Evolutionary conservation across 2,888 invertebrate genomes (phyloP).

Genomic region (Cerceris ruficornis): DNA sequence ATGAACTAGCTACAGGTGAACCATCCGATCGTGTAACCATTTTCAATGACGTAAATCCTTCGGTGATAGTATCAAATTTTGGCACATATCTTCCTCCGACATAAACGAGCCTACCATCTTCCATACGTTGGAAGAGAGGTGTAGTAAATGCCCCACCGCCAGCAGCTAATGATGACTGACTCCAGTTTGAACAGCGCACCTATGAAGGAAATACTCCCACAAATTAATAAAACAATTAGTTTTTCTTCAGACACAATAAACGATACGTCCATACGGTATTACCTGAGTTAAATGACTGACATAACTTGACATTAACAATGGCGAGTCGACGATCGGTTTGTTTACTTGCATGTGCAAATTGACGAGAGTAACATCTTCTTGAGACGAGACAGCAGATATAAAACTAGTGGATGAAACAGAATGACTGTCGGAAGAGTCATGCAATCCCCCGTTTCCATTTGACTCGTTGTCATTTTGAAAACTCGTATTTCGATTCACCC

Average conservation of each 20-base stretch:
- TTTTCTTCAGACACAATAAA: not conserved
- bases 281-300: slow-evolving; percentile 95
- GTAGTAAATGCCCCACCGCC: slow-evolving; percentile 91
- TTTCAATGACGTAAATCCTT: slow-evolving; percentile 87
- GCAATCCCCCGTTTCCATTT: slow-evolving; percentile 77
- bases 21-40: slow-evolving; percentile 84
- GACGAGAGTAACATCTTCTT: slow-evolving; percentile 95
- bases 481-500: slow-evolving; percentile 66
- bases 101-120: slow-evolving; percentile 89
- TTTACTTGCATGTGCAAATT: slow-evolving; percentile 97
- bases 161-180: slow-evolving; percentile 87
- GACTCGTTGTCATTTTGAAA: slow-evolving; percentile 62
- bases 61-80: slow-evolving; percentile 86
- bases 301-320: slow-evolving; percentile 96
- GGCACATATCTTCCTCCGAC: slow-evolving; percentile 89
- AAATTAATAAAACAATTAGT: not conserved
- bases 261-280: slow-evolving; percentile 18
- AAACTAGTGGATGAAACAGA: slow-evolving; percentile 93
- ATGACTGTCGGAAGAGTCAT: slow-evolving; percentile 88
- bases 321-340: slow-evolving; percentile 95
- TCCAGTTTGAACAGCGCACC: slow-evolving; percentile 89
- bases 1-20: slow-evolving; percentile 81
- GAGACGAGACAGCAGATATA: slow-evolving; percentile 95
- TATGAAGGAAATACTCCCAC: slow-evolving; percentile 50
- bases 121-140: slow-evolving; percentile 90